Evolutionary conservation across 2,888 invertebrate genomes (phyloP).

Genomic region (Eristalinus sepulchralis): DNA sequence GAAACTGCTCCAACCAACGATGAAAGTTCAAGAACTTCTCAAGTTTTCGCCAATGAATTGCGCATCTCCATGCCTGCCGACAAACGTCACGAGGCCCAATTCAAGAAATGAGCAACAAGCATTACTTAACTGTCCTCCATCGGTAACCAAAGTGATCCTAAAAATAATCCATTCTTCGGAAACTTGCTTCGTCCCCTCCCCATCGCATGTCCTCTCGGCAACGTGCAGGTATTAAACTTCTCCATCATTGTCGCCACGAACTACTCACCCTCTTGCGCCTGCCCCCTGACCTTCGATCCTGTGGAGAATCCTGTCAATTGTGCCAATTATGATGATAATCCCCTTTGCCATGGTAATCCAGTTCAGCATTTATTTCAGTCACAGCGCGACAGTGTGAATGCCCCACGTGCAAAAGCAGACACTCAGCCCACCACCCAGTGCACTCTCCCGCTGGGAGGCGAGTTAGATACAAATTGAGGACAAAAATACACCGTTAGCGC

Average conservation of each 20-base stretch:
- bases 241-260: not conserved
- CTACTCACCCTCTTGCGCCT: not conserved
- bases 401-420: not conserved
- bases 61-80: too few species aligned
- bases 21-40: too few species aligned
- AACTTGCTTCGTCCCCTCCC: too few species aligned
- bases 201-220: too few species aligned
- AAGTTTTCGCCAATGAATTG: too few species aligned
- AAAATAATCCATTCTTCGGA: too few species aligned
- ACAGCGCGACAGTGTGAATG: not conserved
- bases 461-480: not conserved
- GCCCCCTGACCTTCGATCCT: not conserved
- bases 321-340: not conserved
- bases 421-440: not conserved
- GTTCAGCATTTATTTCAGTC: slow-evolving; percentile 14
- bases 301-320: not conserved
- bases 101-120: too few species aligned
- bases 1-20: too few species aligned
- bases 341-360: not conserved
- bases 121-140: too few species aligned
- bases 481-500: slow-evolving; percentile 10
- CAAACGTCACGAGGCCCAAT: too few species aligned
- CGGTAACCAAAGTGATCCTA: too few species aligned
- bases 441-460: not conserved
- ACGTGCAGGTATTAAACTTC: not conserved